A percentile compares a stretch with the other conserved stretches of the same genome.
Evolutionary conservation across 1,140 invertebrate genomes (phyloP).

Genomic region (Andricus grossulariae): DNA sequence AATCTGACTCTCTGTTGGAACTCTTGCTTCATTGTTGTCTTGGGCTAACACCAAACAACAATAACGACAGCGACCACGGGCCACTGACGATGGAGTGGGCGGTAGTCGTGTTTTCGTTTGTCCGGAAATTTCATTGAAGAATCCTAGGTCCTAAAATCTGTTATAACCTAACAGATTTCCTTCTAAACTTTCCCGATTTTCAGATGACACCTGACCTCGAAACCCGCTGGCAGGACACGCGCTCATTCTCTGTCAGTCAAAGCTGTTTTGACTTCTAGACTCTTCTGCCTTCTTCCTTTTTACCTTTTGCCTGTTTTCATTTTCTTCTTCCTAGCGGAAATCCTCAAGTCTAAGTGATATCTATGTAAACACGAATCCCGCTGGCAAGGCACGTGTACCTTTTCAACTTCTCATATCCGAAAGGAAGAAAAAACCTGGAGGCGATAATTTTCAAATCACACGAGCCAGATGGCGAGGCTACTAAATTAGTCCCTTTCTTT

Average conservation of each 20-base stretch:
- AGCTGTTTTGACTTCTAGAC: neutral
- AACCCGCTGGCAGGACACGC: neutral
- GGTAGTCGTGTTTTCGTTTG: slow-evolving; percentile 5
- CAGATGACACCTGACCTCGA: neutral
- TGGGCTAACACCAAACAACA: slow-evolving; percentile 5
- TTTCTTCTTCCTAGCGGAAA: slow-evolving; percentile 12
- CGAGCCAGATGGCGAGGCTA: neutral
- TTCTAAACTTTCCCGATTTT: neutral
- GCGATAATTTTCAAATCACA: slow-evolving; percentile 24
- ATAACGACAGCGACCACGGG: neutral
- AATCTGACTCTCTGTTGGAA: slow-evolving; percentile 19
- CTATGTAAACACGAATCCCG: slow-evolving; percentile 21
- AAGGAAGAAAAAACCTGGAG: neutral
- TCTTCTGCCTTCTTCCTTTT: neutral
- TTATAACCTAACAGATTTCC: neutral
- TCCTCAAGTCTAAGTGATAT: neutral
- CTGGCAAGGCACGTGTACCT: slow-evolving; percentile 21
- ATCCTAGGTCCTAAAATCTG: neutral
- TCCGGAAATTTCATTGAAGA: neutral
- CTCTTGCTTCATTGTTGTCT: slow-evolving; percentile 7
- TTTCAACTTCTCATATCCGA: neutral
- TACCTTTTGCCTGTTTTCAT: neutral
- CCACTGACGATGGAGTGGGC: slow-evolving; percentile 8
- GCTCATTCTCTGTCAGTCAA: slow-evolving; percentile 2
- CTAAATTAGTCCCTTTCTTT: no score